Conservation (phyloP, 2,797 vertebrate genomes). For the Muraenolepis orangiensis region DNA sequence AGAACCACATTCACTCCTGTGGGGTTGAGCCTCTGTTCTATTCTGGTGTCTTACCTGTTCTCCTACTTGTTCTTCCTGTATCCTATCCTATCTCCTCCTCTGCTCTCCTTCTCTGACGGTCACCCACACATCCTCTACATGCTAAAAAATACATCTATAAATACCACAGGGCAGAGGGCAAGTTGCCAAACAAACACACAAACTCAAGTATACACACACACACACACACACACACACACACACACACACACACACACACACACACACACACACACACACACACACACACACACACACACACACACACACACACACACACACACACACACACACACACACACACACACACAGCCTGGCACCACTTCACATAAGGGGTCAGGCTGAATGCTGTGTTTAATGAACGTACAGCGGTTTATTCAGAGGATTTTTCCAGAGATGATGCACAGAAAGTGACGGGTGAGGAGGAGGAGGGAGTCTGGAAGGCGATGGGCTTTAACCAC, state of each 20-base stretch:
- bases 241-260: background rate
- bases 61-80: too few species aligned
- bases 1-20: too few species aligned
- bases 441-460: conserved; percentile 32
- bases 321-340: background rate
- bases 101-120: conserved; percentile 38
- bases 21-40: conserved; percentile 30
- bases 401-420: background rate
- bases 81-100: too few species aligned
- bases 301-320: background rate
- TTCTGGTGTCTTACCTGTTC: conserved; percentile 29
- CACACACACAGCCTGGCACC: conserved; percentile 28
- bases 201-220: background rate
- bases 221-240: background rate
- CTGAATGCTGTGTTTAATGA: conserved; percentile 2
- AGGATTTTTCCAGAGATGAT: conserved; percentile 20
- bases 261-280: conserved; percentile 12
- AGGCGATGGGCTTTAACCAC: too few species aligned
- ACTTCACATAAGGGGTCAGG: conserved; percentile 59
- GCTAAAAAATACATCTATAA: conserved; percentile 51
- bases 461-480: background rate
- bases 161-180: conserved; percentile 54
- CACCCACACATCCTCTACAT: conserved; percentile 55
- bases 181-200: conserved; percentile 40
- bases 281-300: background rate